Evolutionary conservation across 2,888 invertebrate genomes (phyloP).

Genomic region (Mantis religiosa): DNA sequence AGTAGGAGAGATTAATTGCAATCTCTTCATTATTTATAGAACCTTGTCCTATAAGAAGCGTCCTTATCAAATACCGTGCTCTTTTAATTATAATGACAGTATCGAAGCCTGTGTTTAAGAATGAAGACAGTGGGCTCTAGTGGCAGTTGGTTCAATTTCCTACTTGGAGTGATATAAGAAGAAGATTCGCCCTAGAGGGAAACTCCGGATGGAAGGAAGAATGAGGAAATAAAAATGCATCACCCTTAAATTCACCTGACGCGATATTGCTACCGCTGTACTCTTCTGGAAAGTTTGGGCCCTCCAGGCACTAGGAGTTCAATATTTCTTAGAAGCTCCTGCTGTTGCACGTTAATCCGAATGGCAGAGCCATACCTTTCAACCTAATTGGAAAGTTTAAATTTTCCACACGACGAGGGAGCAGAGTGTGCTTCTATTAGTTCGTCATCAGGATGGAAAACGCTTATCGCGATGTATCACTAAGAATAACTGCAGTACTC

Average conservation of each 20-base stretch:
- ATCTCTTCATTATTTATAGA: too few species aligned
- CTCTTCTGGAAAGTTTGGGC: background rate
- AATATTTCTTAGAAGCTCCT: constrained; percentile 7
- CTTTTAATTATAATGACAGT: background rate
- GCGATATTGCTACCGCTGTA: background rate
- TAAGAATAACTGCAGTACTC: too few species aligned
- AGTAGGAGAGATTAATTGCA: too few species aligned
- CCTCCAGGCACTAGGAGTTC: background rate
- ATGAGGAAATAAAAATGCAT: background rate
- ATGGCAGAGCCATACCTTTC: background rate
- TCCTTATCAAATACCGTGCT: background rate
- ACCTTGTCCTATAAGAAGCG: too few species aligned
- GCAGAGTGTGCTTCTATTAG: background rate
- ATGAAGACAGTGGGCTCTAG: background rate
- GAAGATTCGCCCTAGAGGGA: background rate
- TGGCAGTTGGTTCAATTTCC: background rate
- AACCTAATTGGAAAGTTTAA: constrained; percentile 19
- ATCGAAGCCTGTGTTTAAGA: background rate
- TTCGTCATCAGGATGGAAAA: background rate
- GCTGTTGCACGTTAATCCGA: background rate
- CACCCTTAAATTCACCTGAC: background rate
- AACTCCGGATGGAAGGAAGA: background rate
- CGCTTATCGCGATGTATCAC: background rate
- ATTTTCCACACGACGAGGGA: background rate
- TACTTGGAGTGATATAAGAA: background rate